Evolutionary conservation across 2,797 vertebrate species (phyloP).

Genomic region (Hydrocynus forskahlii): DNA sequence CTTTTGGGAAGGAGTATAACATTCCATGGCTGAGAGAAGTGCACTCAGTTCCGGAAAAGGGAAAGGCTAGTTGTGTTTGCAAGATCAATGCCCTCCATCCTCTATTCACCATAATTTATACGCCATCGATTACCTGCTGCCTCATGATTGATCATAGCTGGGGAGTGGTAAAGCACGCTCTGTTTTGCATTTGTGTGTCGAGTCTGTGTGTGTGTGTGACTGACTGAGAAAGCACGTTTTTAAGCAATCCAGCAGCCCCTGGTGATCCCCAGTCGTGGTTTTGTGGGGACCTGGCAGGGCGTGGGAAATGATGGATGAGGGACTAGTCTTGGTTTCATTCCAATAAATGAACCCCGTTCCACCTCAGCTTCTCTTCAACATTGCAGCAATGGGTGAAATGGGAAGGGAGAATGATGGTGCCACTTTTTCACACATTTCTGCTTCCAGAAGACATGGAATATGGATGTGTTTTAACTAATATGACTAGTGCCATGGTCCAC

Average conservation of each 20-base stretch:
- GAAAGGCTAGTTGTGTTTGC: conserved; percentile 63
- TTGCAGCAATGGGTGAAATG: conserved; percentile 44
- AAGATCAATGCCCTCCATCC: conserved; percentile 71
- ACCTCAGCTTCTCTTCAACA: conserved; percentile 73
- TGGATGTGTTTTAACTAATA: conserved; percentile 63
- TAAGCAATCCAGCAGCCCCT: not conserved
- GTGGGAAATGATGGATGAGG: conserved; percentile 76
- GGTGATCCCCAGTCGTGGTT: conserved; percentile 49
- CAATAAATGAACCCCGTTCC: conserved; percentile 79
- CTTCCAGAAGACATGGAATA: conserved; percentile 59
- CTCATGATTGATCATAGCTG: conserved; percentile 73
- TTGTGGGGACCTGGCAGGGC: conserved; percentile 50
- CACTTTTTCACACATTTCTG: conserved; percentile 46
- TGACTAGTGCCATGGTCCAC: conserved; percentile 64
- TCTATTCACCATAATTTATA: conserved; percentile 74
- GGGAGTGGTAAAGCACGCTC: conserved; percentile 68
- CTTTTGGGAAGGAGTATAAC: conserved; percentile 12
- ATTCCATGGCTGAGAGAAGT: not conserved
- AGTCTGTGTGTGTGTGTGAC: conserved; percentile 23
- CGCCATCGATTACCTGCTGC: conserved; percentile 78
- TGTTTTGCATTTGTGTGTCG: conserved; percentile 65
- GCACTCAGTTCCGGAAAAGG: conserved; percentile 9
- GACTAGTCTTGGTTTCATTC: conserved; percentile 71
- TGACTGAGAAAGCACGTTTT: not conserved
- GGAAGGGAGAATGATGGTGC: conserved; percentile 72